Conservation (phyloP, 2,888 invertebrate genomes). For the Salticus scenicus region DNA sequence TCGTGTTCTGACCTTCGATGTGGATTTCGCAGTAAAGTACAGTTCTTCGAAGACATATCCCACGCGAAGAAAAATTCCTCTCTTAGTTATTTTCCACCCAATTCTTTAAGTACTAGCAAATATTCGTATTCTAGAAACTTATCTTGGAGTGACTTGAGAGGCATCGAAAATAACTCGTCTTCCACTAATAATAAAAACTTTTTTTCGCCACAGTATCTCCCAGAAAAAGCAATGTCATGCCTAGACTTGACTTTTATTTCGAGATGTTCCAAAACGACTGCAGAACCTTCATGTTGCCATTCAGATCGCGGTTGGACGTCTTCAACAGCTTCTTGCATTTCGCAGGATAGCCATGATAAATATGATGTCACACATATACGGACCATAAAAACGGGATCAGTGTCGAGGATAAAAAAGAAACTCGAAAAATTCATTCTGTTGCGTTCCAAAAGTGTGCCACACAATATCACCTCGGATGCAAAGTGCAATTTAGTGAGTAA, state of each 20-base stretch:
- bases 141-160: conserved; percentile 50
- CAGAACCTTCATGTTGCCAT: background rate
- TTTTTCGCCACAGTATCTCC: conserved; percentile 54
- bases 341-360: conserved; percentile 1
- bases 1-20: conserved; percentile 7
- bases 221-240: conserved; percentile 61
- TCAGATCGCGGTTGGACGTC: conserved; percentile 7
- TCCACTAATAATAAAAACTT: conserved; percentile 16
- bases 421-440: conserved; percentile 22
- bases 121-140: conserved; percentile 18
- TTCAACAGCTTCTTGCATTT: conserved; percentile 12
- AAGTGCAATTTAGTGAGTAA: too few species aligned
- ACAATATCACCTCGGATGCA: conserved; percentile 5
- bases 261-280: background rate
- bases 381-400: conserved; percentile 35
- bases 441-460: conserved; percentile 41
- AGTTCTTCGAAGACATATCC: conserved; percentile 40
- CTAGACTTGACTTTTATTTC: conserved; percentile 44
- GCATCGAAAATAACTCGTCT: conserved; percentile 1
- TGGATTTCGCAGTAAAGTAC: conserved; percentile 39
- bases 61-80: background rate
- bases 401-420: conserved; percentile 30
- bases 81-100: too few species aligned
- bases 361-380: background rate
- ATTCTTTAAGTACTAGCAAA: background rate